A percentile compares a stretch with the other conserved stretches of the same genome.
Conservation (phyloP, 2,888 invertebrate species). For the Thymelicus lineola region DNA sequence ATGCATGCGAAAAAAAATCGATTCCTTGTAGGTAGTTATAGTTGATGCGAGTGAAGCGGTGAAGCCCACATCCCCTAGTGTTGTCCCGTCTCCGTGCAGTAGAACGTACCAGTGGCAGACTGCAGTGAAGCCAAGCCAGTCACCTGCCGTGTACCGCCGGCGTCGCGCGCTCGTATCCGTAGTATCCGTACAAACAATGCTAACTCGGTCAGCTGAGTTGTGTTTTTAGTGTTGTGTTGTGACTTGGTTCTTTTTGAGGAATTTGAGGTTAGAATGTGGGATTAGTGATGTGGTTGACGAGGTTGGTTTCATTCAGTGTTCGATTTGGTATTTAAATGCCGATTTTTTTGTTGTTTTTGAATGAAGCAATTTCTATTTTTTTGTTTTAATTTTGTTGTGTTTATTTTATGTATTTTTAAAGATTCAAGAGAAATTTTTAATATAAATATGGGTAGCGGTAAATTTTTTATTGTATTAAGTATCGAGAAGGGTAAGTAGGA, state of each 20-base stretch:
- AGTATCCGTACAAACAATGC: background rate
- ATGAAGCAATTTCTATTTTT: conserved; percentile 13
- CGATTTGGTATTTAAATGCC: background rate
- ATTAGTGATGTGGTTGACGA: conserved; percentile 1
- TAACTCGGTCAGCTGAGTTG: conserved; percentile 25
- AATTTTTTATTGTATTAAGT: too few species aligned
- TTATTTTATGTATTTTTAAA: too few species aligned
- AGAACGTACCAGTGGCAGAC: conserved; percentile 12
- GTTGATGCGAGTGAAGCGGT: background rate
- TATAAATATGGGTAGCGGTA: too few species aligned
- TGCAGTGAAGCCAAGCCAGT: conserved; percentile 56
- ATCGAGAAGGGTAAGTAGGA: too few species aligned
- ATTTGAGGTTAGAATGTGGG: conserved; percentile 38
- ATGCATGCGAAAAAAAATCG: too few species aligned
- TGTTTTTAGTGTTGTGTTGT: conserved; percentile 40
- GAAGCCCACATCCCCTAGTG: conserved; percentile 32
- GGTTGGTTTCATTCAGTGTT: conserved; percentile 22
- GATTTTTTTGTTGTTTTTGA: background rate
- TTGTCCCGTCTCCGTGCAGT: conserved; percentile 6
- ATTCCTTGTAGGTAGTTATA: background rate
- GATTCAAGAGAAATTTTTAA: too few species aligned
- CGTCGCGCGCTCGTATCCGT: conserved; percentile 53
- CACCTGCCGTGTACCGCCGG: conserved; percentile 69
- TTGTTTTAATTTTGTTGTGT: too few species aligned
- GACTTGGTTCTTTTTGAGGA: conserved; percentile 40